These are phyloP conservation scores for Imbricaverruca yamaguchii DNA, from an alignment of 2,888 invertebrate genomes.

Conservation along the genomic window DNA sequence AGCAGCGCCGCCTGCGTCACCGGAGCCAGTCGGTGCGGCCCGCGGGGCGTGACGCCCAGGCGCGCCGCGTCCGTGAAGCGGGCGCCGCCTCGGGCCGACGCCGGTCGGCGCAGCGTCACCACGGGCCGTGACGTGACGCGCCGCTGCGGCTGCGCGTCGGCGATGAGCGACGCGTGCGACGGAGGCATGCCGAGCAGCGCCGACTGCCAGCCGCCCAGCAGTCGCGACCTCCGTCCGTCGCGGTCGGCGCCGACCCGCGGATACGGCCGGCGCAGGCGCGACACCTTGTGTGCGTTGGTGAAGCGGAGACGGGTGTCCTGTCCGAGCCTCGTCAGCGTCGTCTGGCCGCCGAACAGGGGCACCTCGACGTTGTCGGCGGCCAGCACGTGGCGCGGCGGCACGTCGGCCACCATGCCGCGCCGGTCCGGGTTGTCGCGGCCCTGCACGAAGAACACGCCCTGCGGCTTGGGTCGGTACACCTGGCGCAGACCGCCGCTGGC, in stretches of 20 bases:
- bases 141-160: neutral
- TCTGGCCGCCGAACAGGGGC: neutral
- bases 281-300: neutral
- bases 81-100: no score
- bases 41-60: no score
- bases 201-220: neutral
- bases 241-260: conserved; percentile 24
- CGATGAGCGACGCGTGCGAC: neutral
- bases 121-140: neutral
- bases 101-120: no score
- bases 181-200: neutral
- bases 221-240: neutral
- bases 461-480: conserved; percentile 9
- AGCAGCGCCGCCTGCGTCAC: no score
- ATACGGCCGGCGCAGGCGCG: conserved; percentile 28
- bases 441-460: conserved; percentile 7
- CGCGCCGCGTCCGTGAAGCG: no score
- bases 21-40: no score
- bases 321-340: neutral
- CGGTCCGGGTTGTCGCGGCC: conserved; percentile 8
- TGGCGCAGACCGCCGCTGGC: neutral
- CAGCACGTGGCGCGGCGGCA: neutral
- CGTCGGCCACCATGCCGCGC: neutral
- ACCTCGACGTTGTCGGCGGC: neutral
- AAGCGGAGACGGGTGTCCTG: neutral